A percentile compares a stretch with the other conserved stretches of the same genome.
phyloP scores from a whole-genome alignment of 2,888 invertebrate species.

The Crossocerus cetratus region DNA sequence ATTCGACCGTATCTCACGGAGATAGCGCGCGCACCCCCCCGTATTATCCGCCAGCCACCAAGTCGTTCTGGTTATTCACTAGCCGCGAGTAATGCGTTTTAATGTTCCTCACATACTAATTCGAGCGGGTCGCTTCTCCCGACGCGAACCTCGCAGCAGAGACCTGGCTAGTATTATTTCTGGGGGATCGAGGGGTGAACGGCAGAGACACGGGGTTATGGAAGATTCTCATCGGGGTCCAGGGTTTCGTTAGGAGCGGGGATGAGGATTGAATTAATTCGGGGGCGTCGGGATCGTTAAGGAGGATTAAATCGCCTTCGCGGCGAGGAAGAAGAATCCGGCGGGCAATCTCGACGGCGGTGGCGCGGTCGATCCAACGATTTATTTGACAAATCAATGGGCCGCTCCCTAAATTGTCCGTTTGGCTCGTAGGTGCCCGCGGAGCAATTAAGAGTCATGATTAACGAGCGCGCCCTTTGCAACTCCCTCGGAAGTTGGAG shows the following conservation, averaged over 20 bases:
- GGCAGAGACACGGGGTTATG: too few relatives aligned
- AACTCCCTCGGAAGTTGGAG: conserved; percentile 53
- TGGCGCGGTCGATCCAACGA: conserved; percentile 44
- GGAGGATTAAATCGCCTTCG: conserved; percentile 52
- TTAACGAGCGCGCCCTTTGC: conserved; percentile 52
- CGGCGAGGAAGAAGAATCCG: conserved; percentile 38
- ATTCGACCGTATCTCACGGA: conserved; percentile 24
- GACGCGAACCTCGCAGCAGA: too few relatives aligned
- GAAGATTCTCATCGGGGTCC: not conserved
- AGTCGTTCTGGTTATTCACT: conserved; percentile 9
- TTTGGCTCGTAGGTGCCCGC: conserved; percentile 52
- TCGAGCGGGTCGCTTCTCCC: too few relatives aligned
- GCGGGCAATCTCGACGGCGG: conserved; percentile 38
- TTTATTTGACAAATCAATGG: conserved; percentile 66
- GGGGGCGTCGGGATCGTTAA: conserved; percentile 43
- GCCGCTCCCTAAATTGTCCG: conserved; percentile 57
- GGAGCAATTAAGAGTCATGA: conserved; percentile 65
- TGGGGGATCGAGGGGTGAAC: too few relatives aligned
- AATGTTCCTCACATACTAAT: too few relatives aligned
- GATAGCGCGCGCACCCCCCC: conserved; percentile 15
- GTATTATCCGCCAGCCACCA: conserved; percentile 4
- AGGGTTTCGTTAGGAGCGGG: not conserved
- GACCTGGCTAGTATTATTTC: too few relatives aligned
- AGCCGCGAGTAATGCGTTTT: too few relatives aligned
- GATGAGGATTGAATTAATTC: conserved; percentile 35